Evolutionary conservation across 2,888 invertebrate genomes (phyloP).

Genomic region (Rhogogaster chlorosoma): DNA sequence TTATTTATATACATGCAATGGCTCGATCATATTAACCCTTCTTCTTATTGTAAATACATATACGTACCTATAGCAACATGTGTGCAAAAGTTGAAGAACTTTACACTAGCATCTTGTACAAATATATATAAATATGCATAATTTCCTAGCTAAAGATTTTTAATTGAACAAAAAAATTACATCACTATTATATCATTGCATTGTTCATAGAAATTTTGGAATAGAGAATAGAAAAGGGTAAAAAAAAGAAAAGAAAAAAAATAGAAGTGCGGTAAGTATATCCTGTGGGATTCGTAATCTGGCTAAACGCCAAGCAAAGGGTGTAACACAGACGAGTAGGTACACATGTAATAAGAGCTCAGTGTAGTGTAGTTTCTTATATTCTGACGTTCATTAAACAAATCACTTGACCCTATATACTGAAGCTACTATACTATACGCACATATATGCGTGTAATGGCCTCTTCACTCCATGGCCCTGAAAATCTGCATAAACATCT

Average conservation of each 20-base stretch:
- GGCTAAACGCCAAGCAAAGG: conserved; percentile 3
- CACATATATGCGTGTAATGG: not conserved
- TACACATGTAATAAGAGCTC: not conserved
- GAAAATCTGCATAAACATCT: not conserved
- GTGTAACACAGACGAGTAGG: not conserved
- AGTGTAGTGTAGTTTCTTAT: not conserved
- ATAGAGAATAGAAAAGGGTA: not conserved
- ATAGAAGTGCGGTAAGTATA: not conserved
- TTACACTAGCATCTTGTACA: not conserved
- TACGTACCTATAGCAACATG: no score
- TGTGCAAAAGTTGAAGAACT: not conserved
- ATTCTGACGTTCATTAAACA: not conserved
- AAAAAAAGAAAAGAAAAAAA: not conserved
- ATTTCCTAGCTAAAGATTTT: not conserved
- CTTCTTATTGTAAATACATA: not conserved
- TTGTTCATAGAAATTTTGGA: not conserved
- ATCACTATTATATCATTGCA: no score
- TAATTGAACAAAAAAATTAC: not conserved
- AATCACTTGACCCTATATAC: not conserved
- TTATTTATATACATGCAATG: not conserved
- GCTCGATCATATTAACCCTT: not conserved
- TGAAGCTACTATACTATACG: no score
- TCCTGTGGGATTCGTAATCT: not conserved
- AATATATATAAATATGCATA: not conserved
- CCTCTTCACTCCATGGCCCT: not conserved